These are phyloP conservation scores for Loripinus fragilis DNA, from an alignment of 2,888 invertebrate species.

Conservation along the genomic window DNA sequence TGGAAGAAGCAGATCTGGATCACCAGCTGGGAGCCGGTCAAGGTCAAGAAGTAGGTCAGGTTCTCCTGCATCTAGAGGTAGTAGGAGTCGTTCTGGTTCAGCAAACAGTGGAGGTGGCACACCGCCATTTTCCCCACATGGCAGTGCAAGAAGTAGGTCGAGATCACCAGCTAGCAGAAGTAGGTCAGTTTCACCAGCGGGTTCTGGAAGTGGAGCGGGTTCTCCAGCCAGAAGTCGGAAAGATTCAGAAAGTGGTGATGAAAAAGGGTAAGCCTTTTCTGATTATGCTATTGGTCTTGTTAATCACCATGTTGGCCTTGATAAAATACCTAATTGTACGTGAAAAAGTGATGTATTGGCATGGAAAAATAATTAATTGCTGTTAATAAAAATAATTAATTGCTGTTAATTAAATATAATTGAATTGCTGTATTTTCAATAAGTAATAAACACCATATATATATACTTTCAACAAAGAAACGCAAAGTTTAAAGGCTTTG, in stretches of 20 bases:
- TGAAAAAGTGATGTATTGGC: too few species aligned
- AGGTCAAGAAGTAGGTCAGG: constrained; percentile 44
- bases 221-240: not conserved
- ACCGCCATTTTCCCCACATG: constrained; percentile 60
- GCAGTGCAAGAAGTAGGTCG: constrained; percentile 55
- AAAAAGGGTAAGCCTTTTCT: not conserved
- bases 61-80: constrained; percentile 21
- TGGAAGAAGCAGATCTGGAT: constrained; percentile 29
- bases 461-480: too few species aligned
- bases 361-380: too few species aligned
- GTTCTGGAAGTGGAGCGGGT: constrained; percentile 1
- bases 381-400: too few species aligned
- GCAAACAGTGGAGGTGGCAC: constrained; percentile 55
- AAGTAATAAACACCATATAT: too few species aligned
- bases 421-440: too few species aligned
- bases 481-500: too few species aligned
- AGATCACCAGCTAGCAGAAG: constrained; percentile 58
- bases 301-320: too few species aligned
- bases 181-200: not conserved
- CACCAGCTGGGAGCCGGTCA: constrained; percentile 42
- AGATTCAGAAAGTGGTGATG: constrained; percentile 10
- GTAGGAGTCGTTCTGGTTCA: constrained; percentile 59
- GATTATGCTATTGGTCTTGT: too few species aligned
- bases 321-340: too few species aligned
- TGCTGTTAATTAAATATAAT: too few species aligned